These are phyloP conservation scores for Zeuzera pyrina DNA, from an alignment of 2,888 invertebrate genomes.

Conservation along the genomic window DNA sequence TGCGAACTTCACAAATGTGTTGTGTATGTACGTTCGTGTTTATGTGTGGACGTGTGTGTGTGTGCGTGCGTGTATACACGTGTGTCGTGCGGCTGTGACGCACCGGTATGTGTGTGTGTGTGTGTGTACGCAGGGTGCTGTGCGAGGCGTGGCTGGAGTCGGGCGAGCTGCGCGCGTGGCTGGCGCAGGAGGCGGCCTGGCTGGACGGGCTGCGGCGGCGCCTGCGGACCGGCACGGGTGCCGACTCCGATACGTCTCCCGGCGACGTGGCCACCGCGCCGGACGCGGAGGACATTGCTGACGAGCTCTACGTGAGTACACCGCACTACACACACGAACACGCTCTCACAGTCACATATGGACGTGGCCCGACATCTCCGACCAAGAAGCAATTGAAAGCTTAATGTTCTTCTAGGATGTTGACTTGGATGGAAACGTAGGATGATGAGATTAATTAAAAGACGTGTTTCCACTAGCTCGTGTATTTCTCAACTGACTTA, in stretches of 20 bases:
- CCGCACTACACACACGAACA: constrained; percentile 9
- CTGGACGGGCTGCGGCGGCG: constrained; percentile 85
- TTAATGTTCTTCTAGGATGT: too few species aligned
- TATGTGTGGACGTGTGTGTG: not conserved
- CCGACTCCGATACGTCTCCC: constrained; percentile 78
- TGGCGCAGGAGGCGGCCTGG: constrained; percentile 84
- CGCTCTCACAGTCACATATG: too few species aligned
- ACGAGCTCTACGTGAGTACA: constrained; percentile 79
- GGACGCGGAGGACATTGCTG: constrained; percentile 94
- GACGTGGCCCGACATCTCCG: too few species aligned
- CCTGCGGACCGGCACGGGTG: constrained; percentile 79
- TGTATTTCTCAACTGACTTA: too few species aligned
- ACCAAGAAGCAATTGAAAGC: too few species aligned
- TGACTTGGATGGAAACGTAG: too few species aligned
- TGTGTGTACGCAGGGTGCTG: constrained; percentile 49
- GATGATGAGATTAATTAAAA: too few species aligned
- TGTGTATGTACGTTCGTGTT: not conserved
- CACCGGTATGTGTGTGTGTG: not conserved
- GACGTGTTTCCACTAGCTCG: too few species aligned
- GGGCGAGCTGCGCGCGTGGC: constrained; percentile 84
- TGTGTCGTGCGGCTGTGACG: not conserved
- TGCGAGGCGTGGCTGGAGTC: constrained; percentile 84
- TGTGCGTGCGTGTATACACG: not conserved
- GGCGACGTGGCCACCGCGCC: constrained; percentile 91
- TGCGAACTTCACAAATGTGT: not conserved